Conservation (phyloP, 2,888 invertebrate genomes). For the Carpatolechia fugitivella region DNA sequence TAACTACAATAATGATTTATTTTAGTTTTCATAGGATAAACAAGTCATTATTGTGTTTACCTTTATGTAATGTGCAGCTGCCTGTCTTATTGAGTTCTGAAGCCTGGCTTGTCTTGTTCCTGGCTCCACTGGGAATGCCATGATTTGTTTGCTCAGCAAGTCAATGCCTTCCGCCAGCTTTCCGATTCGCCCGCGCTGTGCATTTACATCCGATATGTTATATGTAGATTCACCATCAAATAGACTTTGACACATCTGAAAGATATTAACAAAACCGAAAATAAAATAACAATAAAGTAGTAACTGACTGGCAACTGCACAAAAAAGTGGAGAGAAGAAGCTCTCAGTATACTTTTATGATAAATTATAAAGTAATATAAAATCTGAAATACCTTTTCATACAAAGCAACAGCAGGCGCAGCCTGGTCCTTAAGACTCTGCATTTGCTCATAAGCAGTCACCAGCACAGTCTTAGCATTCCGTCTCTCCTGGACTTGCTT, state of each 20-base stretch:
- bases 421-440: constrained; percentile 87
- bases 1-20: no score
- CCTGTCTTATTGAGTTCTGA: constrained; percentile 86
- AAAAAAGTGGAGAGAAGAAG: no score
- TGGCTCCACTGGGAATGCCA: constrained; percentile 80
- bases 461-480: constrained; percentile 87
- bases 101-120: constrained; percentile 82
- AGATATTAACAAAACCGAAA: background rate
- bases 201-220: constrained; percentile 90
- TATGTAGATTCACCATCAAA: constrained; percentile 95
- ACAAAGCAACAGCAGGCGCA: constrained; percentile 82
- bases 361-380: no score
- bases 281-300: no score
- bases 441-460: constrained; percentile 91
- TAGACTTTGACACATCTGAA: constrained; percentile 81
- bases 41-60: no score
- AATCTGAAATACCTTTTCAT: constrained; percentile 73
- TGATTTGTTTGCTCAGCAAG: constrained; percentile 88
- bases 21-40: no score
- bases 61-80: constrained; percentile 90
- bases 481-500: constrained; percentile 89
- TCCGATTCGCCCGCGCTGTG: constrained; percentile 89
- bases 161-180: constrained; percentile 94
- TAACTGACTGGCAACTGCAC: no score
- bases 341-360: no score